Evolutionary conservation across 2,888 invertebrate species (phyloP).

Genomic region (Sclerodermus sp.): DNA sequence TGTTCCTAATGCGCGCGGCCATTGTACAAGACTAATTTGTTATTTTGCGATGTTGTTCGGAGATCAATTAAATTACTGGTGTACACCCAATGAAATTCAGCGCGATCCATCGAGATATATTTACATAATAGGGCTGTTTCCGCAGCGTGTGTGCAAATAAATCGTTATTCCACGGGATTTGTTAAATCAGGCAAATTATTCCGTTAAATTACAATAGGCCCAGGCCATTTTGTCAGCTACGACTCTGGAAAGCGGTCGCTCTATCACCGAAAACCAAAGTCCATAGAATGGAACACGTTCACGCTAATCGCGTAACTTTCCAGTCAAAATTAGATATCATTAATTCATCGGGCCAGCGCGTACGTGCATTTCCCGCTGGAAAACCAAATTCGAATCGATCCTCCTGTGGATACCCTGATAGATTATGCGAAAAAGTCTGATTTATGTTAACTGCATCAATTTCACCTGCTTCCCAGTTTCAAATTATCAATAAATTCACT

Average conservation of each 20-base stretch:
- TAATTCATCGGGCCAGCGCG: not conserved
- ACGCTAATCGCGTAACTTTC: not conserved
- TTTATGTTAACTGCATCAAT: too few species aligned
- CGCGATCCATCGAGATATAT: constrained; percentile 24
- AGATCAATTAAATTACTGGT: constrained; percentile 7
- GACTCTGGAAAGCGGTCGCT: constrained; percentile 16
- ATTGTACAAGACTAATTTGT: constrained; percentile 8
- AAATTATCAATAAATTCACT: too few species aligned
- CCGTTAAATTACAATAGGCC: constrained; percentile 28
- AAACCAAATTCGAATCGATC: too few species aligned
- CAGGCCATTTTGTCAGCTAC: constrained; percentile 20
- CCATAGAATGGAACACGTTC: not conserved
- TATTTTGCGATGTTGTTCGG: constrained; percentile 10
- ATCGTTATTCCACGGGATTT: constrained; percentile 34
- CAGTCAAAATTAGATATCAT: not conserved
- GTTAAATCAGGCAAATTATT: constrained; percentile 39
- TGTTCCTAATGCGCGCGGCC: constrained; percentile 1
- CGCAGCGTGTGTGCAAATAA: constrained; percentile 26
- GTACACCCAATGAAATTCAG: constrained; percentile 27
- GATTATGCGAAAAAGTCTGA: too few species aligned
- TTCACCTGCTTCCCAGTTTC: too few species aligned
- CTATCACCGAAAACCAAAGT: constrained; percentile 12
- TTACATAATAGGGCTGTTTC: constrained; percentile 11
- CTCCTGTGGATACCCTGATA: too few species aligned
- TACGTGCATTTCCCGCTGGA: not conserved